Conservation (phyloP, 2,888 invertebrate species). For the Glaucopsyche alexis region DNA sequence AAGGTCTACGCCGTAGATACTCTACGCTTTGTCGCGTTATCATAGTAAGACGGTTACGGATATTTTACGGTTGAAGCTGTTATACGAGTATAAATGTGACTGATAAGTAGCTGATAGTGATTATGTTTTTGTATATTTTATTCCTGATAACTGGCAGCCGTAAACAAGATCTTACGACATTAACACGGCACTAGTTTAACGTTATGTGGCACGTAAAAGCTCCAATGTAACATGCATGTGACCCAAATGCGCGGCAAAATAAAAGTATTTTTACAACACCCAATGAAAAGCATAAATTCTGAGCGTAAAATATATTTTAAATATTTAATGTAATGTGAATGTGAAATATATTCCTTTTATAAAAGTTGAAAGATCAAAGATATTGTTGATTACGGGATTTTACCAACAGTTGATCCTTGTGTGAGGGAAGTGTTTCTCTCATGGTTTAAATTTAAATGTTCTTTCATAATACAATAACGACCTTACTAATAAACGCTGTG, state of each 20-base stretch:
- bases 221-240: constrained; percentile 26
- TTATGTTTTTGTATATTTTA: neutral
- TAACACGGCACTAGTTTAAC: constrained; percentile 17
- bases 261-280: constrained; percentile 27
- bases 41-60: neutral
- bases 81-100: neutral
- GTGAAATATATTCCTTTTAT: constrained; percentile 23
- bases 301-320: constrained; percentile 24
- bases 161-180: constrained; percentile 9
- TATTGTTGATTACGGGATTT: neutral
- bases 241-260: constrained; percentile 27
- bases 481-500: too few relatives aligned
- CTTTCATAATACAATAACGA: too few relatives aligned
- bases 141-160: constrained; percentile 3
- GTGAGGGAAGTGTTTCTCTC: neutral
- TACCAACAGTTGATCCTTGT: neutral
- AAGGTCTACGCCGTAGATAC: neutral
- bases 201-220: constrained; percentile 23
- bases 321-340: constrained; percentile 22
- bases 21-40: neutral
- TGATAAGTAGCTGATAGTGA: neutral
- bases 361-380: constrained; percentile 8
- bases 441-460: neutral
- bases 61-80: too few relatives aligned
- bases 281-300: constrained; percentile 28